Evolutionary conservation across 2,888 invertebrate species (phyloP), one percentile per base, ranked within the genome.

Genomic region (Rhogogaster chlorosoma): DNA sequence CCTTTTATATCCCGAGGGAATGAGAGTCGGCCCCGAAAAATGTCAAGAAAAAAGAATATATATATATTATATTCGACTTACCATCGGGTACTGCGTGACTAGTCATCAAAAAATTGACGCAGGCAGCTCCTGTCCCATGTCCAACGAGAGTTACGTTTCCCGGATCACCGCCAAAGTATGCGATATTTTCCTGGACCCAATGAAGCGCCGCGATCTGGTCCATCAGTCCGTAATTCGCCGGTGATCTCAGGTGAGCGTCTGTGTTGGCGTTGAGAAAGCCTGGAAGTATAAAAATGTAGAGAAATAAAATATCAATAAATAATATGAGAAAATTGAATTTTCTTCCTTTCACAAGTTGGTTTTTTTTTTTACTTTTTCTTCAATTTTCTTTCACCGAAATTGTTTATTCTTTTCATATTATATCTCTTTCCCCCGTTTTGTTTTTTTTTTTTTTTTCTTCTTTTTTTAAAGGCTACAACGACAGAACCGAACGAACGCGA

Each of bases 221-320:
- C 97, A 99, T 98, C 85, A 99, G 96, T n/a, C 99, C 99, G 94
- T 99, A 99, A 95, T 99, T 99, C 77, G 98, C 97, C 64, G 98
- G 98, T 49, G 97, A 97, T 87, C 97, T 96, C 73, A 97, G 96
- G 94, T 96, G 97, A 88, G 97, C 97, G 93, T 98, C 98, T 36
- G 97, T 97, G 91, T 98, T 97, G 86, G 98, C 97, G 93, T 98
- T 98, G 86, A 98, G 95, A 94, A 98, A 98, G 90, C 98, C 98
- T 98, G 95, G 95, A 15, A 94, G 15, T n/a, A 45, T 12, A 45
- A 45, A 45, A 45, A 45, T 45, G 0, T 45, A n/a, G 45, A 15
- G 42, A 42, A 12, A 42, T 2, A 12, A 42, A 38, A 38, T 38
- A n/a, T 53, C 6, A 53, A 53, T 53, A n/a, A 6, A n/a, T 53